phyloP scores from a whole-genome alignment of 2,113 vertebrate genomes.

The Ctenomys sociabilis region DNA sequence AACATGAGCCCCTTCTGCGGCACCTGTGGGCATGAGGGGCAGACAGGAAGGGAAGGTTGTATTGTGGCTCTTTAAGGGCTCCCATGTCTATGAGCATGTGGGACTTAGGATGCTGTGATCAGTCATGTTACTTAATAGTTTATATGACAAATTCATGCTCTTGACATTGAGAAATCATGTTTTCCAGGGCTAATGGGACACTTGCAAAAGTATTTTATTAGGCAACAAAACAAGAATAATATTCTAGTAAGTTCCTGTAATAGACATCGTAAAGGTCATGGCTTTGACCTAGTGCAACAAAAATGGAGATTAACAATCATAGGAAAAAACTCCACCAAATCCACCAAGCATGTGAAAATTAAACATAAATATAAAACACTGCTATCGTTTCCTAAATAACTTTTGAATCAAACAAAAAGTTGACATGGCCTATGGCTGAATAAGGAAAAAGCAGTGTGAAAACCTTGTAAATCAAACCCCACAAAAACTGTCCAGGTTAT shows the following conservation, averaged over 20 bases:
- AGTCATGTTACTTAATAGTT: not conserved
- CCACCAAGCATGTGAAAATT: not conserved
- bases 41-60: not conserved
- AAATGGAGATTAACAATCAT: constrained; percentile 44
- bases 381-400: constrained; percentile 25
- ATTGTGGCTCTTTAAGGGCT: not conserved
- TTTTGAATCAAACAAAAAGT: constrained; percentile 45
- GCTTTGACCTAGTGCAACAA: not conserved
- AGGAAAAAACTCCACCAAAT: not conserved
- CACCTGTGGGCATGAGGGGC: not conserved
- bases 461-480: not conserved
- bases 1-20: not conserved
- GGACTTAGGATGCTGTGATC: not conserved
- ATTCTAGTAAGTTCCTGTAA: not conserved
- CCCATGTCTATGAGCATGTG: not conserved
- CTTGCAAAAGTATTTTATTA: constrained; percentile 13
- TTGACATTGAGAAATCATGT: not conserved
- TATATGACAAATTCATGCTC: not conserved
- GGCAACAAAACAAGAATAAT: not conserved
- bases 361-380: constrained; percentile 13
- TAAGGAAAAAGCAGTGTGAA: constrained; percentile 13
- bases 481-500: constrained; percentile 19
- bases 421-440: not conserved
- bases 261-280: not conserved
- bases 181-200: not conserved